Percentiles rank a stretch among this genome's conserved stretches.
phyloP scores from a whole-genome alignment of 2,113 vertebrate species.

The Heptranchias perlo region DNA sequence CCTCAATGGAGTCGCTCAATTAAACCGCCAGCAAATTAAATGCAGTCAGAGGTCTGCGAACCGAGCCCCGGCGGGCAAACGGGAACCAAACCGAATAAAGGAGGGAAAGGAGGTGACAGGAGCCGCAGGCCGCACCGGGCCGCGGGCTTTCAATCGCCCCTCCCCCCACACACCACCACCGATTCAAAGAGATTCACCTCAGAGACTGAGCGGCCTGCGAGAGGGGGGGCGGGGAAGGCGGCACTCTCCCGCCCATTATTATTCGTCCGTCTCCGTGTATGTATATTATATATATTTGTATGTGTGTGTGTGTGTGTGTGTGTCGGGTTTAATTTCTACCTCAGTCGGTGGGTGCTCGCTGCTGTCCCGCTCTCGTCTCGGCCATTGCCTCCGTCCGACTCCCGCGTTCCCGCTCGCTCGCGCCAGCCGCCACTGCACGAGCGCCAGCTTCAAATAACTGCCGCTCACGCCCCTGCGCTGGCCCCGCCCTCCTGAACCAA shows the following conservation, averaged over 20 bases:
- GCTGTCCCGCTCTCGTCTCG: background rate
- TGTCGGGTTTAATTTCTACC: too few species aligned
- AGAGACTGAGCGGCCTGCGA: background rate
- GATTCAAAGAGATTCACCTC: background rate
- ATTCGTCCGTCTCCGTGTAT: background rate
- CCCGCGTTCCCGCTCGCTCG: constrained; percentile 17
- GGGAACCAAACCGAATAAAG: background rate
- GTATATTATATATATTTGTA: background rate
- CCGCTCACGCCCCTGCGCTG: background rate
- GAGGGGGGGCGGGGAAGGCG: background rate
- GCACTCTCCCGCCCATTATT: background rate
- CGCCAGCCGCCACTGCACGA: constrained; percentile 24
- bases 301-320: too few species aligned
- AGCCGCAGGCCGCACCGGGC: background rate
- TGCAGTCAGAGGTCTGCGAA: background rate
- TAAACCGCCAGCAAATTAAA: background rate
- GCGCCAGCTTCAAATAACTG: constrained; percentile 33
- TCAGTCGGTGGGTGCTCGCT: background rate
- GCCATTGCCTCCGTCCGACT: constrained; percentile 13
- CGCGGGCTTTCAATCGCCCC: background rate
- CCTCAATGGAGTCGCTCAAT: background rate
- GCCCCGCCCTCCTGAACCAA: background rate
- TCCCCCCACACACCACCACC: too few species aligned
- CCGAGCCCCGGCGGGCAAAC: background rate
- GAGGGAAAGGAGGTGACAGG: background rate